These are phyloP conservation scores for Drosophila infuscata DNA, from an alignment of 2,888 invertebrate species.

Conservation along the genomic window DNA sequence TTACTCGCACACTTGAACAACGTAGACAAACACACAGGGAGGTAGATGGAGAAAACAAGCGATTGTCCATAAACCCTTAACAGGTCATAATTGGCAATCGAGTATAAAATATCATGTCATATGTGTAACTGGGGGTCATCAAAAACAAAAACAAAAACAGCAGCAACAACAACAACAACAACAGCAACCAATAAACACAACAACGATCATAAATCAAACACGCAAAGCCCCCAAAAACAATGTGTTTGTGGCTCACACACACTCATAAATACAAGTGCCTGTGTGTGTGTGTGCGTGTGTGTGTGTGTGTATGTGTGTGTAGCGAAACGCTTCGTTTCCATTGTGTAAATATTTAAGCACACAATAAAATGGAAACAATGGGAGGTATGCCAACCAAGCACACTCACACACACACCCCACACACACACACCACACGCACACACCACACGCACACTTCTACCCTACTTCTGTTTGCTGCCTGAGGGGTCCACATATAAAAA, in stretches of 20 bases:
- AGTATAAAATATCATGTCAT: slow-evolving; percentile 70
- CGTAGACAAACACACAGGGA: background rate
- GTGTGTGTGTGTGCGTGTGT: slow-evolving; percentile 26
- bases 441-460: background rate
- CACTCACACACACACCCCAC: background rate
- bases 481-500: slow-evolving; percentile 12
- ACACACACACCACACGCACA: background rate
- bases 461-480: background rate
- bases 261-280: slow-evolving; percentile 39
- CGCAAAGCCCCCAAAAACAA: slow-evolving; percentile 57
- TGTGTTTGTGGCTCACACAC: slow-evolving; percentile 37
- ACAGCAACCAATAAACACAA: slow-evolving; percentile 24
- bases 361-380: slow-evolving; percentile 72
- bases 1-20: slow-evolving; percentile 32
- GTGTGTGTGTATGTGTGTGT: slow-evolving; percentile 28
- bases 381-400: slow-evolving; percentile 39
- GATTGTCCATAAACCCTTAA: slow-evolving; percentile 61
- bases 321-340: slow-evolving; percentile 68
- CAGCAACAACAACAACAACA: slow-evolving; percentile 17
- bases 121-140: slow-evolving; percentile 51
- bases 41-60: slow-evolving; percentile 5
- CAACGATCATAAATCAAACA: slow-evolving; percentile 65
- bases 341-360: slow-evolving; percentile 78
- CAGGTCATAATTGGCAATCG: slow-evolving; percentile 76
- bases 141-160: slow-evolving; percentile 30